Base-by-base conservation (phyloP, 2,113 vertebrate species). In the Poicephalus gulielmi region DNA sequence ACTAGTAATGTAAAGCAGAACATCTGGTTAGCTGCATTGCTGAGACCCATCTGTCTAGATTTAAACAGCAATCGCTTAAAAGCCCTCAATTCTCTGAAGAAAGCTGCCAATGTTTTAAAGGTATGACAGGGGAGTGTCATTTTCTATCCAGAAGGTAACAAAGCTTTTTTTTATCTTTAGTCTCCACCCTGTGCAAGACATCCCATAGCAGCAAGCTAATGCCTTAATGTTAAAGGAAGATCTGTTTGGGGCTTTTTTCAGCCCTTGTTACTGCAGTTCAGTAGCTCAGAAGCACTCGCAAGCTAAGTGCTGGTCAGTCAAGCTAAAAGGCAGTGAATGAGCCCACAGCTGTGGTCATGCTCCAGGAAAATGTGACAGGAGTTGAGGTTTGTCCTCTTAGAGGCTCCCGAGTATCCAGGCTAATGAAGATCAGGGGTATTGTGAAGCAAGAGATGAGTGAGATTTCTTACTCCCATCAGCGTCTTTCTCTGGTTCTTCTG, bases 31-130 rank as follows among this genome's bases (percentile, higher is more conserved):
- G 75, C 94, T 87, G 71, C 49, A 59, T 85, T 73, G 46, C 75
- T 85, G 78, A 91, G 75, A 67, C 53, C 47, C 70, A 92, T 96
- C 79, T 31, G 20, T 97, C 77, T 92, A 89, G 66, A 89, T 96
- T 91, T 94, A 94, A 88, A 62, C 22, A 77, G 41, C 33, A 76
- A 59, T 66, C 44, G 92, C 84, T 67, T 90, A 79, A 50, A 83
- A 95, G 37, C 62, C 68, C 30, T 84, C 39, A 35, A n/a, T 44
- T 73, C 73, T 79, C 77, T 86, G 70, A 83, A 85, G 57, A 77
- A 95, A 1, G 6, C 44, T 96, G 86, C 49, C 83, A 82, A 17
- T 33, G 33, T 86, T 87, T 81, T 92, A 80, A 88, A 86, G 39
- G 43, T 41, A 19, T 81, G 68, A 89, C 31, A 53, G 28, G 8